Conservation (phyloP, 2,797 vertebrate genomes). For the Emys orbicularis region DNA sequence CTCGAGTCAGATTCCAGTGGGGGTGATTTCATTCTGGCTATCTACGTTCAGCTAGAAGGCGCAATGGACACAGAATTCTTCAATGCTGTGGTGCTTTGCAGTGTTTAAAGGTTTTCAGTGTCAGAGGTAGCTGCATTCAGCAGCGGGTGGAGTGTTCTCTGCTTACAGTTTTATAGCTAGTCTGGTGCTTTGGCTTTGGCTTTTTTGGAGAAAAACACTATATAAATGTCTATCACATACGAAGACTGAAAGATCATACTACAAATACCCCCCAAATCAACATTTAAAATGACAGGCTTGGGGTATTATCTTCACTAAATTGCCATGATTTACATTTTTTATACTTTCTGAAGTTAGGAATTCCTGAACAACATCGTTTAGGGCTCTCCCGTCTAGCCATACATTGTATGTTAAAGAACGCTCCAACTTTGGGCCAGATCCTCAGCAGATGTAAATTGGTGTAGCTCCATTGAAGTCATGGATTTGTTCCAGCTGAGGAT, state of each 20-base stretch:
- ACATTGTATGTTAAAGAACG: not conserved
- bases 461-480: not conserved
- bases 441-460: not conserved
- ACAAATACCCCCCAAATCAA: not conserved
- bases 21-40: too few relatives aligned
- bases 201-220: not conserved
- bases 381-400: not conserved
- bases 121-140: too few relatives aligned
- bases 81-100: too few relatives aligned
- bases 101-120: too few relatives aligned
- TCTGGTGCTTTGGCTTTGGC: not conserved
- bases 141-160: too few relatives aligned
- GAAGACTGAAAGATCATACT: not conserved
- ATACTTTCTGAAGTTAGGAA: not conserved
- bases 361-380: not conserved
- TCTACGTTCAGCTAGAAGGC: not conserved
- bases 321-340: not conserved
- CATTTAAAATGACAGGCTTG: not conserved
- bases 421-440: not conserved
- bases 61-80: too few relatives aligned
- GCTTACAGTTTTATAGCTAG: too few relatives aligned
- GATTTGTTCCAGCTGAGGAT: not conserved
- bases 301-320: not conserved
- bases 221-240: not conserved
- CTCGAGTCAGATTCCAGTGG: too few relatives aligned